These are phyloP conservation scores for Asbolus verrucosus DNA, from an alignment of 1,140 invertebrate species.

Conservation along the genomic window DNA sequence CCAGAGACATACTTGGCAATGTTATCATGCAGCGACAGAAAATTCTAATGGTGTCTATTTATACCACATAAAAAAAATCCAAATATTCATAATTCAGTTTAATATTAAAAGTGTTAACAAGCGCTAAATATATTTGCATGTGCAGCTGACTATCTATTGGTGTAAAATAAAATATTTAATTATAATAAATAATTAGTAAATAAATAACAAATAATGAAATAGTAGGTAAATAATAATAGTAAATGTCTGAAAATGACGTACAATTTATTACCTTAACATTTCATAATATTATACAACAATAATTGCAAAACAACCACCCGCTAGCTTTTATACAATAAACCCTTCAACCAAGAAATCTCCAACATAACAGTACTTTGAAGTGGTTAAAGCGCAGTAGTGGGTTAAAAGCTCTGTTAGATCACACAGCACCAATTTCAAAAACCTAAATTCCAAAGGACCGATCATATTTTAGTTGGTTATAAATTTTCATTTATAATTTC, in stretches of 20 bases:
- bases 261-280: slow-evolving; percentile 17
- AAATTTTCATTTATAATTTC: slow-evolving; percentile 13
- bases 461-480: slow-evolving; percentile 23
- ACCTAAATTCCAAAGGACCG: slow-evolving; percentile 13
- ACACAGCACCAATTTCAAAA: slow-evolving; percentile 20
- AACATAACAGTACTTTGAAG: slow-evolving; percentile 20
- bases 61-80: no score
- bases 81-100: no score
- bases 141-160: no score
- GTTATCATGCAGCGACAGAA: no score
- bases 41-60: no score
- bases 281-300: slow-evolving; percentile 18
- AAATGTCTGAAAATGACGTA: slow-evolving; percentile 2
- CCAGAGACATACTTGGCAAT: no score
- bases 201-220: no score
- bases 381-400: slow-evolving; percentile 31
- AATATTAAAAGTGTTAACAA: no score
- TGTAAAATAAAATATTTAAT: no score
- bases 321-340: slow-evolving; percentile 26
- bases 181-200: no score
- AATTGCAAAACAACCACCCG: slow-evolving; percentile 17
- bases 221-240: no score
- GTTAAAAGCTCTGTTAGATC: slow-evolving; percentile 22
- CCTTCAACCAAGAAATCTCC: slow-evolving; percentile 23
- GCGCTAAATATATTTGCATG: no score